These are phyloP conservation scores for Pantherophis vulpinus DNA, from an alignment of 2,797 vertebrate genomes.

Conservation along the genomic window DNA sequence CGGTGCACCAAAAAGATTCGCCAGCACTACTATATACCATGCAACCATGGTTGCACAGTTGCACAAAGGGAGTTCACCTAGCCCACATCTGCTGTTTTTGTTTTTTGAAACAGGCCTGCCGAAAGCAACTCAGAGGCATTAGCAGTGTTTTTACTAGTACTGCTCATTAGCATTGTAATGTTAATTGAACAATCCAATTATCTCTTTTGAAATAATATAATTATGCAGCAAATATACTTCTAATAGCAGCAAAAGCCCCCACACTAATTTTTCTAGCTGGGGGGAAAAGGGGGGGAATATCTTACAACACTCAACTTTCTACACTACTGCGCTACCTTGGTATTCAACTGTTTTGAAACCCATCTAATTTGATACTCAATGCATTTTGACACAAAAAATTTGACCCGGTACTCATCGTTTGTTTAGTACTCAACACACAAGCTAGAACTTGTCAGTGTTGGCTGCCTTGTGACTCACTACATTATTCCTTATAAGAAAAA, in stretches of 20 bases:
- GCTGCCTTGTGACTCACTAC: background rate
- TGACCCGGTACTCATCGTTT: background rate
- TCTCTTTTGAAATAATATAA: slow-evolving; percentile 21
- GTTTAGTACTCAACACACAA: background rate
- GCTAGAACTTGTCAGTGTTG: background rate
- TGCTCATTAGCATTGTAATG: background rate
- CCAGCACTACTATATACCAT: background rate
- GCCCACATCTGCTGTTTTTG: background rate
- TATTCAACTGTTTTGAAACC: background rate
- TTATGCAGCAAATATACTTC: slow-evolving; percentile 20
- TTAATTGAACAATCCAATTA: slow-evolving; percentile 14
- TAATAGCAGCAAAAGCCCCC: slow-evolving; percentile 26
- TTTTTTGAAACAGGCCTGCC: background rate
- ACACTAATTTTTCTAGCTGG: background rate
- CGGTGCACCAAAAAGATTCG: too few species aligned
- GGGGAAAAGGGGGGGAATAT: background rate
- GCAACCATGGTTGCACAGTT: background rate
- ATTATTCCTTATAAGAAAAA: background rate
- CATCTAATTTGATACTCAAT: background rate
- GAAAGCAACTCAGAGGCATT: background rate
- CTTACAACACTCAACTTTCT: background rate
- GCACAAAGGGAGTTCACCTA: background rate
- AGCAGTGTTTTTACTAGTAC: background rate
- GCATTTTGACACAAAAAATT: background rate
- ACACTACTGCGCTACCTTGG: background rate